phyloP scores from a whole-genome alignment of 2,113 vertebrate genomes.

The Rhinolophus sinicus region DNA sequence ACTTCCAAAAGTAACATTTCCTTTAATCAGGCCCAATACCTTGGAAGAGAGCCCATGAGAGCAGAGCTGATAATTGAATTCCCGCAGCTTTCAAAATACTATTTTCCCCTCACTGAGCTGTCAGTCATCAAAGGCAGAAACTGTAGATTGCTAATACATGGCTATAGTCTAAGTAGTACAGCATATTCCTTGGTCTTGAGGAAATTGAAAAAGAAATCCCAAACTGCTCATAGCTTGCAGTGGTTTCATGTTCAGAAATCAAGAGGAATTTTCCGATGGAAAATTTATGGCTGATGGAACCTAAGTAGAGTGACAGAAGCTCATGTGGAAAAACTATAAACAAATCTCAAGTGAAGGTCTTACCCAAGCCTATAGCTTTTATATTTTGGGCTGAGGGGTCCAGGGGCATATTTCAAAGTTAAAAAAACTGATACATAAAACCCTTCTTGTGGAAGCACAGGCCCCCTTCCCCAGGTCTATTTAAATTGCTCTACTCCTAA shows the following conservation, averaged over 20 bases:
- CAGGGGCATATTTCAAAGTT: slow-evolving; percentile 52
- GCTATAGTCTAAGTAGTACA: slow-evolving; percentile 11
- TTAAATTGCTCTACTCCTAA: slow-evolving; percentile 18
- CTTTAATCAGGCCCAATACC: slow-evolving; percentile 59
- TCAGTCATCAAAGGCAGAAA: slow-evolving; percentile 52
- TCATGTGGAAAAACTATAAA: slow-evolving; percentile 44
- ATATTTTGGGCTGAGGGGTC: background rate
- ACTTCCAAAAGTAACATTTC: slow-evolving; percentile 55
- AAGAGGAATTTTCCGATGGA: slow-evolving; percentile 48
- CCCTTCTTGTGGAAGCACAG: background rate
- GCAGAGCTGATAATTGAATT: slow-evolving; percentile 53
- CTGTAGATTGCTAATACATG: slow-evolving; percentile 18
- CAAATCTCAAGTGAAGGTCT: slow-evolving; percentile 34
- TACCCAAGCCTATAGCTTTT: slow-evolving; percentile 30
- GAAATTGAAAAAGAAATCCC: slow-evolving; percentile 73
- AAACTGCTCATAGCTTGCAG: slow-evolving; percentile 22
- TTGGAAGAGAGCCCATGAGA: slow-evolving; percentile 52
- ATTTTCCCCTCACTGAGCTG: slow-evolving; percentile 7
- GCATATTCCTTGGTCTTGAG: slow-evolving; percentile 48
- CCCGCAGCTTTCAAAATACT: slow-evolving; percentile 58
- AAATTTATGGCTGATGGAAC: slow-evolving; percentile 47
- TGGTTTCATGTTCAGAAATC: slow-evolving; percentile 58
- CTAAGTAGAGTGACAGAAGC: slow-evolving; percentile 26
- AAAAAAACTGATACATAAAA: slow-evolving; percentile 38
- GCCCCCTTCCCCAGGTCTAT: background rate